Conservation (phyloP, 2,888 invertebrate species). For the Hermaeophaga mercurialis region DNA sequence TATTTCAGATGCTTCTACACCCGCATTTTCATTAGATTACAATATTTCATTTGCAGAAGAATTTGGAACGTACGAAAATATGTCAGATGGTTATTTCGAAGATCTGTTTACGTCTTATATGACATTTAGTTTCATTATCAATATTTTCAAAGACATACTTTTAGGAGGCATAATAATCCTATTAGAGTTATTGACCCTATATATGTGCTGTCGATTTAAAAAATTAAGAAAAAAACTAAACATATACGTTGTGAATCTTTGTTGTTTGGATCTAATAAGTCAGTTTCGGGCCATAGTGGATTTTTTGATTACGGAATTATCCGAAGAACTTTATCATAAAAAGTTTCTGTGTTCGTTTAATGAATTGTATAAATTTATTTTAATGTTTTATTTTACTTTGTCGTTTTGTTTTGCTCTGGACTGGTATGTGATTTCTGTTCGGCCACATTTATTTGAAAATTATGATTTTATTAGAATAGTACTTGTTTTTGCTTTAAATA, state of each 20-base stretch:
- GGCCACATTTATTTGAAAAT: conserved; percentile 7
- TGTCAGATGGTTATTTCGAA: neutral
- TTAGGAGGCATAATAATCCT: conserved; percentile 5
- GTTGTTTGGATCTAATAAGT: conserved; percentile 2
- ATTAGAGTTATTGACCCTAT: conserved; percentile 1
- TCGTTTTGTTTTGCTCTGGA: conserved; percentile 10
- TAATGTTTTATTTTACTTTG: conserved; percentile 6
- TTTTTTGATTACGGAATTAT: conserved; percentile 1
- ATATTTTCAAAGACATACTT: conserved; percentile 14
- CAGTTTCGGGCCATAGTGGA: conserved; percentile 7
- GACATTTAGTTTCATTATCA: conserved; percentile 8
- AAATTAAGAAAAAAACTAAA: conserved; percentile 8
- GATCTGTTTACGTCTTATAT: neutral
- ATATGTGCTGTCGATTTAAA: conserved; percentile 6
- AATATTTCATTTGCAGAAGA: neutral
- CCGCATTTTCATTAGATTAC: neutral
- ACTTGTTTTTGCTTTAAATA: neutral
- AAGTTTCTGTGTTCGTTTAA: neutral
- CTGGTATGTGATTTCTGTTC: conserved; percentile 9
- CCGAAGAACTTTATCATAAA: neutral
- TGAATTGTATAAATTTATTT: conserved; percentile 9
- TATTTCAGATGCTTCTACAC: no score
- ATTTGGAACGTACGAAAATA: neutral
- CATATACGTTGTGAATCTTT: conserved; percentile 10
- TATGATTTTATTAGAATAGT: neutral